A percentile compares a stretch with the other conserved stretches of the same genome.
Evolutionary conservation across 92 coral and sea anemone species (phyloP).

Genomic region (Paramuricea clavata): DNA sequence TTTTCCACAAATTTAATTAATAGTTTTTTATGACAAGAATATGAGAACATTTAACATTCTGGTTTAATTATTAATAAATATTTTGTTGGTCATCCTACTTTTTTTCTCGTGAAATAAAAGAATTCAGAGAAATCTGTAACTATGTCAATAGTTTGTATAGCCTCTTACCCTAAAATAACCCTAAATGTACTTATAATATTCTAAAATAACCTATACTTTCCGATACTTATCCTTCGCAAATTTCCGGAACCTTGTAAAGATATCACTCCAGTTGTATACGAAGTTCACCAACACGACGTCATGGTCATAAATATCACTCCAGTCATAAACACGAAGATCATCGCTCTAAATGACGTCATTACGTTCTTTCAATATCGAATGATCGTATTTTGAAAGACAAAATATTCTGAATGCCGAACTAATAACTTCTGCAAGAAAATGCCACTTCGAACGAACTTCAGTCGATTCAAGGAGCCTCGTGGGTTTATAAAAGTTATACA

Average conservation of each 20-base stretch:
- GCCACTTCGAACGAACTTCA: slow-evolving; percentile 18
- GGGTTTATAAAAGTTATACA: slow-evolving; percentile 35
- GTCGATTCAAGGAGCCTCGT: slow-evolving; percentile 47
- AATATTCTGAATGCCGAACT: neutral
- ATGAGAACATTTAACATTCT: no score
- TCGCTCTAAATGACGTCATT: neutral
- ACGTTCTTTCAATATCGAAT: neutral
- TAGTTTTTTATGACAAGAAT: no score
- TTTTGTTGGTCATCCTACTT: neutral
- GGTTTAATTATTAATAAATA: no score
- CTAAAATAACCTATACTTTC: no score
- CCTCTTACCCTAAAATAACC: no score
- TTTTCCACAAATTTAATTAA: no score
- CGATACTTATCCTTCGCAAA: no score
- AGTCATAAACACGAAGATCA: neutral
- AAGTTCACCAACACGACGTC: neutral
- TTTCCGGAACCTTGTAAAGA: neutral
- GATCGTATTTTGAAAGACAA: neutral
- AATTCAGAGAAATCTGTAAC: neutral
- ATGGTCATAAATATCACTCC: no score
- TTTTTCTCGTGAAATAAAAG: no score
- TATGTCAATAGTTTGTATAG: no score
- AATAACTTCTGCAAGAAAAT: neutral
- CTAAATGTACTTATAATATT: no score
- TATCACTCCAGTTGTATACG: neutral